A percentile compares a stretch with the other conserved stretches of the same genome.
These are phyloP conservation scores for Drosophila insularis DNA, from an alignment of 1,140 invertebrate species.

Conservation along the genomic window DNA sequence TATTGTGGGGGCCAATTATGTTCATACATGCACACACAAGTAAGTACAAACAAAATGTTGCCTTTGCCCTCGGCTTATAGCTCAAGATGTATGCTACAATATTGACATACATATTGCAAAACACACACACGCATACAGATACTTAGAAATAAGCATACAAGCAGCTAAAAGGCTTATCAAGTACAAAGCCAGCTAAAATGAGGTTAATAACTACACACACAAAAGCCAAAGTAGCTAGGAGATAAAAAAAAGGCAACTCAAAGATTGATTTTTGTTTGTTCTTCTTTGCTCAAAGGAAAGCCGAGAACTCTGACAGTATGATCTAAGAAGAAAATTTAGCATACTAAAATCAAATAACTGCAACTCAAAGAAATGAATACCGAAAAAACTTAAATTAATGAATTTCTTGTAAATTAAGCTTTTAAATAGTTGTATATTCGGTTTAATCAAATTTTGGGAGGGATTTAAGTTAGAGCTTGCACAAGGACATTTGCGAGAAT, in stretches of 20 bases:
- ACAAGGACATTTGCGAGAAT: background rate
- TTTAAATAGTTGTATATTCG: too few species aligned
- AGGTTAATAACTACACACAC: conserved; percentile 60
- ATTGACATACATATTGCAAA: conserved; percentile 12
- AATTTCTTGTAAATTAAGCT: background rate
- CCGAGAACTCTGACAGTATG: background rate
- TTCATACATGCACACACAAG: background rate
- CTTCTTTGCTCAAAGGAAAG: background rate
- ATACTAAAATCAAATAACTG: background rate
- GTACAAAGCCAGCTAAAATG: conserved; percentile 33
- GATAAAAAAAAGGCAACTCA: background rate
- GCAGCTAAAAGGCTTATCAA: conserved; percentile 47
- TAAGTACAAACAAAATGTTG: conserved; percentile 27
- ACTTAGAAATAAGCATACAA: conserved; percentile 43
- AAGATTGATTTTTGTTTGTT: conserved; percentile 4
- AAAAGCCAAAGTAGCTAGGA: conserved; percentile 5
- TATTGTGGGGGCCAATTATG: conserved; percentile 32
- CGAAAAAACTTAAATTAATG: too few species aligned
- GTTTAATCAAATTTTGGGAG: background rate
- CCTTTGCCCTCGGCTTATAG: conserved; percentile 13
- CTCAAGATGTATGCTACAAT: conserved; percentile 33
- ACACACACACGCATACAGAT: conserved; percentile 33
- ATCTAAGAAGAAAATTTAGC: background rate
- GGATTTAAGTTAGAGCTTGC: background rate
- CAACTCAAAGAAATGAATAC: too few species aligned